Evolutionary conservation across 1,140 invertebrate genomes (phyloP).

Genomic region (Drosophila tani): DNA sequence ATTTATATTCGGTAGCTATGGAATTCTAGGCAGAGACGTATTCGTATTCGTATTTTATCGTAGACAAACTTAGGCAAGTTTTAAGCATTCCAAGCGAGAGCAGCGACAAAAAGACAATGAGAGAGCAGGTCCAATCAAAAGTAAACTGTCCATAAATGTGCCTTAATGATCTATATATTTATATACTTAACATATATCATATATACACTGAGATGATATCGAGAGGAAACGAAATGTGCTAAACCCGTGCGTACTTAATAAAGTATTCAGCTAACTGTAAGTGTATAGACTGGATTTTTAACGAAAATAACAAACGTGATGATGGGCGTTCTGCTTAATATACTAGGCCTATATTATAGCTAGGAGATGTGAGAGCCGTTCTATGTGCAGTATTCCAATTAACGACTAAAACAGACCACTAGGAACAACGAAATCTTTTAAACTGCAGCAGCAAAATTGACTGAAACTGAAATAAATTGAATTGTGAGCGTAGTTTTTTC

Average conservation of each 20-base stretch:
- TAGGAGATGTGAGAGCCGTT: conserved; percentile 57
- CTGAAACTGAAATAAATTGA: conserved; percentile 44
- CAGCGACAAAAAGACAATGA: conserved; percentile 71
- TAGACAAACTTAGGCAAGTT: conserved; percentile 73
- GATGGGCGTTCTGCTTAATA: conserved; percentile 75
- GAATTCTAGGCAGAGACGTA: conserved; percentile 38
- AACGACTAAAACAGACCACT: conserved; percentile 43
- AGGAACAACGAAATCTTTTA: conserved; percentile 61
- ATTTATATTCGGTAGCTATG: conserved; percentile 75
- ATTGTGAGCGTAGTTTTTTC: conserved; percentile 39
- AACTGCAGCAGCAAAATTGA: conserved; percentile 49
- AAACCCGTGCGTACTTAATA: conserved; percentile 65
- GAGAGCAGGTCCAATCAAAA: conserved; percentile 79
- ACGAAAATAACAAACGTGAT: conserved; percentile 51
- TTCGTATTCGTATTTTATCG: conserved; percentile 53
- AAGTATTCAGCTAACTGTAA: conserved; percentile 70
- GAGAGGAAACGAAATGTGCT: conserved; percentile 60
- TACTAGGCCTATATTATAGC: conserved; percentile 74
- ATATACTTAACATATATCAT: conserved; percentile 56
- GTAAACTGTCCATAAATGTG: conserved; percentile 80
- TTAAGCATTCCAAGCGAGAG: conserved; percentile 70
- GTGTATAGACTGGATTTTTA: conserved; percentile 79
- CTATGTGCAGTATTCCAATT: conserved; percentile 69
- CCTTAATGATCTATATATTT: conserved; percentile 76
- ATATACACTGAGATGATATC: conserved; percentile 57